These are phyloP conservation scores for Amaurobius ferox DNA, from an alignment of 2,888 invertebrate genomes.

Conservation along the genomic window DNA sequence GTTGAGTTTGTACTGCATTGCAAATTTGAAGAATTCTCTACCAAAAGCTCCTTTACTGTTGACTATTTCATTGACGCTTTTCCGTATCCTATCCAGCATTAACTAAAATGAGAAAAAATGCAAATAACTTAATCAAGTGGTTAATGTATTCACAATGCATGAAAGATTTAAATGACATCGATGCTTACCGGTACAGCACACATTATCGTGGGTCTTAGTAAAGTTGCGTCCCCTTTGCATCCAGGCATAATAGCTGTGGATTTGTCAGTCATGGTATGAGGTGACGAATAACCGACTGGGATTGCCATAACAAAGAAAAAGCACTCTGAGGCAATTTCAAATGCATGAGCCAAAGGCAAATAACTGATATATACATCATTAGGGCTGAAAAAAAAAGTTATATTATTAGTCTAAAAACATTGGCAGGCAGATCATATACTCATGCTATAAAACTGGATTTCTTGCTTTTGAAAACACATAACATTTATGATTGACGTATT, in stretches of 20 bases:
- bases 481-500: too few species aligned
- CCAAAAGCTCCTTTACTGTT: slow-evolving; percentile 85
- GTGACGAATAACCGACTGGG: slow-evolving; percentile 96
- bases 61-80: slow-evolving; percentile 96
- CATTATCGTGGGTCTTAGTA: slow-evolving; percentile 94
- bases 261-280: slow-evolving; percentile 84
- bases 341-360: slow-evolving; percentile 96
- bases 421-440: too few species aligned
- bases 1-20: slow-evolving; percentile 92
- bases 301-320: slow-evolving; percentile 90
- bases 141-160: too few species aligned
- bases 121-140: too few species aligned
- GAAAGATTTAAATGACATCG: too few species aligned
- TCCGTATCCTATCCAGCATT: slow-evolving; percentile 97
- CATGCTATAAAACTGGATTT: too few species aligned
- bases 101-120: slow-evolving; percentile 83
- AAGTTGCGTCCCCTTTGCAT: slow-evolving; percentile 94
- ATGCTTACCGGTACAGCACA: slow-evolving; percentile 92
- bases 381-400: slow-evolving; percentile 22
- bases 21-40: slow-evolving; percentile 93
- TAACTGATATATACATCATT: slow-evolving; percentile 93
- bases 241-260: slow-evolving; percentile 98
- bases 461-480: too few species aligned
- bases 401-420: too few species aligned
- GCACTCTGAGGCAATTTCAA: slow-evolving; percentile 91